These are phyloP conservation scores for Neuroscelio doddi DNA, from an alignment of 2,888 invertebrate genomes.

Conservation along the genomic window DNA sequence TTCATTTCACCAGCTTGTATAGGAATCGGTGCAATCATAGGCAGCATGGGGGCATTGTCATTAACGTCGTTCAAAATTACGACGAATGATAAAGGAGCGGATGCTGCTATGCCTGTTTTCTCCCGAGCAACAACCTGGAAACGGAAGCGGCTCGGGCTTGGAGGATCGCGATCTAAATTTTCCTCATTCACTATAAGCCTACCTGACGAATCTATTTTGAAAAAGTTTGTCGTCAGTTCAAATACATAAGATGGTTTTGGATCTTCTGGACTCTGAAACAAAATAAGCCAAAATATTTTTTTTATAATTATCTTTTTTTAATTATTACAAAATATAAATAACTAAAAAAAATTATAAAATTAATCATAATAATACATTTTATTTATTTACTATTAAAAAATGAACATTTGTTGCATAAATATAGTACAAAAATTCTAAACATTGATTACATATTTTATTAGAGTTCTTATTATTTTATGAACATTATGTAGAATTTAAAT, in stretches of 20 bases:
- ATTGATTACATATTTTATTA: too few species aligned
- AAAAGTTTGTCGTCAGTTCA: conserved; percentile 88
- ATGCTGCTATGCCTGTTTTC: conserved; percentile 84
- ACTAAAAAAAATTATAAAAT: conserved; percentile 2
- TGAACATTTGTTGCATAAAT: too few species aligned
- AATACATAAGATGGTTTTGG: conserved; percentile 85
- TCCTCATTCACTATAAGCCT: conserved; percentile 86
- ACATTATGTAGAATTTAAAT: too few species aligned
- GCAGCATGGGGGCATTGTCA: conserved; percentile 88
- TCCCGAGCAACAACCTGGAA: conserved; percentile 93
- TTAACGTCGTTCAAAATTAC: conserved; percentile 87
- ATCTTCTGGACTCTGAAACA: conserved; percentile 83
- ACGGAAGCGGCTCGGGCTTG: conserved; percentile 86
- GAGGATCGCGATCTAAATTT: conserved; percentile 89
- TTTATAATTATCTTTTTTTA: background rate
- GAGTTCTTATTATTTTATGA: too few species aligned
- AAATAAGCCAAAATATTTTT: conserved; percentile 21
- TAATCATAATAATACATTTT: too few species aligned
- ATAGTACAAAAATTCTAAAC: too few species aligned
- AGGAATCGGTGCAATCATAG: conserved; percentile 85
- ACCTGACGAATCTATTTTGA: conserved; percentile 83
- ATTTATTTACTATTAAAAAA: too few species aligned
- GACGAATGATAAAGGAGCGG: conserved; percentile 85
- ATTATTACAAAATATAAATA: too few species aligned
- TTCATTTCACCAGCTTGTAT: conserved; percentile 85